These are phyloP conservation scores for Trissolcus japonicus DNA, from an alignment of 2,888 invertebrate species.

Conservation along the genomic window DNA sequence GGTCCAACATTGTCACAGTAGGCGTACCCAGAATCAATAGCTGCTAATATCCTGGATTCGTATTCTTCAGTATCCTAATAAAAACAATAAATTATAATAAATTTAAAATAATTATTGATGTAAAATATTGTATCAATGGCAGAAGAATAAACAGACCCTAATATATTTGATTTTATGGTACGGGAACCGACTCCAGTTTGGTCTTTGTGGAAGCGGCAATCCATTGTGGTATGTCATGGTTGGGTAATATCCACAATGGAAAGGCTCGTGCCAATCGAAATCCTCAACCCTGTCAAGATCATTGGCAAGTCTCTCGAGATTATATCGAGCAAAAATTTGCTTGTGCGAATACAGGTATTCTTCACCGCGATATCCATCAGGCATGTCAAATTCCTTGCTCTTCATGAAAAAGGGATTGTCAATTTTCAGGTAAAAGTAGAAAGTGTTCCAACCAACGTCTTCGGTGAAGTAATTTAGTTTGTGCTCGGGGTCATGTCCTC, in stretches of 20 bases:
- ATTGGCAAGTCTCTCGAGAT: conserved; percentile 78
- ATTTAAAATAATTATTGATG: not conserved
- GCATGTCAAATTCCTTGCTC: conserved; percentile 76
- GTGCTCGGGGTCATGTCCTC: conserved; percentile 78
- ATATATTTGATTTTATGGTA: conserved; percentile 63
- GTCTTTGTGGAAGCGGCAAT: conserved; percentile 78
- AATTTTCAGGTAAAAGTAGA: conserved; percentile 82
- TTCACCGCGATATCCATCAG: conserved; percentile 76
- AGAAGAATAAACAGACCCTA: conserved; percentile 54
- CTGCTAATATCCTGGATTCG: conserved; percentile 64
- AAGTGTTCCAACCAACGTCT: conserved; percentile 80
- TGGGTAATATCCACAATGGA: conserved; percentile 79
- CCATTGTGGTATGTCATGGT: conserved; percentile 79
- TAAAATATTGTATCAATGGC: not conserved
- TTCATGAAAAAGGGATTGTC: conserved; percentile 82
- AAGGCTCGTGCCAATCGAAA: conserved; percentile 77
- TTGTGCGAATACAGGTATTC: conserved; percentile 77
- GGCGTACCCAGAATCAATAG: conserved; percentile 65
- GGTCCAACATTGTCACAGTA: conserved; percentile 41
- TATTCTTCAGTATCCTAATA: conserved; percentile 60
- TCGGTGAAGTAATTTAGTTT: conserved; percentile 75
- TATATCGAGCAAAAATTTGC: conserved; percentile 77
- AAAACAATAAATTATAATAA: not conserved
- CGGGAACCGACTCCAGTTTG: conserved; percentile 64
- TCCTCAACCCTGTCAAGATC: conserved; percentile 76